Evolutionary conservation across 2,888 invertebrate genomes (phyloP).

Genomic region (Bombylius discolor): DNA sequence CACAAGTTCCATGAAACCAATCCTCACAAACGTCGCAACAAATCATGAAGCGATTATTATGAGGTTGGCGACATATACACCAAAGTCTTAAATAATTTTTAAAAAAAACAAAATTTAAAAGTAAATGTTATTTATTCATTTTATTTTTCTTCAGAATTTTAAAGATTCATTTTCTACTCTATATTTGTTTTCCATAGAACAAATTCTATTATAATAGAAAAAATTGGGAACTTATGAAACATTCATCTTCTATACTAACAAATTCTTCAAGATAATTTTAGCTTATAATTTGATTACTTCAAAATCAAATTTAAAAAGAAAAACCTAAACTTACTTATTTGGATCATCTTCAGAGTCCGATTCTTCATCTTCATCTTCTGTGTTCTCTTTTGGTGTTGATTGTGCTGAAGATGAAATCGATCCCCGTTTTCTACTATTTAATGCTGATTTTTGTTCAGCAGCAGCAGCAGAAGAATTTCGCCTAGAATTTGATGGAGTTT

Average conservation of each 20-base stretch:
- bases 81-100: slow-evolving; percentile 49
- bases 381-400: neutral
- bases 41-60: slow-evolving; percentile 94
- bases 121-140: neutral
- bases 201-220: too few species aligned
- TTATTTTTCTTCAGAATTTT: too few species aligned
- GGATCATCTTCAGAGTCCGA: slow-evolving; percentile 87
- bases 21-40: slow-evolving; percentile 92
- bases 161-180: too few species aligned
- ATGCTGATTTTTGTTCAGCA: neutral
- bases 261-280: too few species aligned
- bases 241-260: too few species aligned
- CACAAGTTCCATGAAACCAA: slow-evolving; percentile 97
- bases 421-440: slow-evolving; percentile 5
- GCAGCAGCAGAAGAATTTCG: neutral
- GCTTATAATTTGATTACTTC: too few species aligned
- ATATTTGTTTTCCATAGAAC: too few species aligned
- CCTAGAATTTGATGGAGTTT: neutral
- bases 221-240: too few species aligned
- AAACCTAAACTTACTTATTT: slow-evolving; percentile 42
- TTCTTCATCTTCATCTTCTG: slow-evolving; percentile 39
- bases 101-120: neutral
- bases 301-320: too few species aligned
- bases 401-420: slow-evolving; percentile 5
- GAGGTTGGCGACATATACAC: slow-evolving; percentile 92